These are phyloP conservation scores for Enteromius unitaeniatus DNA, from an alignment of 2,797 vertebrate species.

Conservation along the genomic window DNA sequence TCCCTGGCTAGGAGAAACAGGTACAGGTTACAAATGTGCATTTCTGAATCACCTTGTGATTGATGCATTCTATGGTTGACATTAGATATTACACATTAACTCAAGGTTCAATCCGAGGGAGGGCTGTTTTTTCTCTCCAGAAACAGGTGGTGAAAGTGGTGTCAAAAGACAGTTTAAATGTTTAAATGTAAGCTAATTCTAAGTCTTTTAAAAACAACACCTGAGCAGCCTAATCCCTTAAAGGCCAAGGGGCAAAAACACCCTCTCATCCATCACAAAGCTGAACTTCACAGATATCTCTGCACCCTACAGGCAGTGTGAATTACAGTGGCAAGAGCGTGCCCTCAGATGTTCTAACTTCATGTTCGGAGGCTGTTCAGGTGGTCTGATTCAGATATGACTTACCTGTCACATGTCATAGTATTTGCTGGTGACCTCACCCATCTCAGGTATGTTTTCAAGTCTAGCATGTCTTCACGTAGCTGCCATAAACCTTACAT, in stretches of 20 bases:
- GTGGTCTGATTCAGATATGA: conserved; percentile 48
- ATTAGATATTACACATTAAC: background rate
- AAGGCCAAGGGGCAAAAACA: conserved; percentile 57
- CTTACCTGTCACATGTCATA: conserved; percentile 22
- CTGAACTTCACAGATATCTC: conserved; percentile 45
- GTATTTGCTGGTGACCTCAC: conserved; percentile 46
- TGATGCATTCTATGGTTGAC: background rate
- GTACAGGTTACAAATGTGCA: conserved; percentile 4
- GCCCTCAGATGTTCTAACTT: conserved; percentile 42
- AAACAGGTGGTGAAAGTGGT: conserved; percentile 41
- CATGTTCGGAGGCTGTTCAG: conserved; percentile 53
- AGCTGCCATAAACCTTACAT: background rate
- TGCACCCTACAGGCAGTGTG: conserved; percentile 51
- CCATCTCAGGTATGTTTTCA: background rate
- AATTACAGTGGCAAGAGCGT: conserved; percentile 54
- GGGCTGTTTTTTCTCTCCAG: conserved; percentile 6
- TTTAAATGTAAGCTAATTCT: conserved; percentile 77
- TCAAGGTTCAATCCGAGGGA: background rate
- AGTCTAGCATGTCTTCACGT: background rate
- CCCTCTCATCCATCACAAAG: conserved; percentile 43
- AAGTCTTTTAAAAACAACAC: conserved; percentile 74
- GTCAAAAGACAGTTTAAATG: conserved; percentile 54
- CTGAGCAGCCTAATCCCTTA: conserved; percentile 56
- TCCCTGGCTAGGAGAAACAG: background rate
- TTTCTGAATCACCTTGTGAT: background rate